Evolutionary conservation across 1,140 invertebrate genomes (phyloP).

Genomic region (Diorhabda elongata): DNA sequence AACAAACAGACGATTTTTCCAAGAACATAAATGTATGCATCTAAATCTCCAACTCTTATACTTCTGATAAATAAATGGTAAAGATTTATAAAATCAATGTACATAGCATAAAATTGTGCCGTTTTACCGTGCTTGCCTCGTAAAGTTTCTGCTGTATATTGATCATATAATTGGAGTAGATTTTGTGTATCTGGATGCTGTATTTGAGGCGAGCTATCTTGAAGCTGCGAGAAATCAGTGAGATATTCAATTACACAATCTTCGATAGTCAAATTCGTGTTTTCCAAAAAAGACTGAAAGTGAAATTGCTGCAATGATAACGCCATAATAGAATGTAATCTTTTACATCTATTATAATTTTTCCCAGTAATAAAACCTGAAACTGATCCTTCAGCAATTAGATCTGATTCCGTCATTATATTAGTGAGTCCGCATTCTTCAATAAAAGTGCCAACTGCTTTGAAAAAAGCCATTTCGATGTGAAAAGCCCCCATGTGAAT

Average conservation of each 20-base stretch:
- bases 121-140: too few relatives aligned
- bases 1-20: slow-evolving; percentile 22
- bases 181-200: slow-evolving; percentile 2
- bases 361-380: not conserved
- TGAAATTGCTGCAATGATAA: not conserved
- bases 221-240: not conserved
- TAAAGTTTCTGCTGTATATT: not conserved
- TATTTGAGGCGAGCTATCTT: not conserved
- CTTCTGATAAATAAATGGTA: slow-evolving; percentile 23
- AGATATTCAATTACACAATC: slow-evolving; percentile 8
- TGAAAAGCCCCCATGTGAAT: too few relatives aligned
- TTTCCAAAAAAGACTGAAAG: not conserved
- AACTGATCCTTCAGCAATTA: too few relatives aligned
- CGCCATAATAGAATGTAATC: too few relatives aligned
- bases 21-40: slow-evolving; percentile 24
- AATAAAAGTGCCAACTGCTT: too few relatives aligned
- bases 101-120: too few relatives aligned
- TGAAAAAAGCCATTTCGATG: too few relatives aligned
- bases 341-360: too few relatives aligned
- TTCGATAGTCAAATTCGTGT: not conserved
- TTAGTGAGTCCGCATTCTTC: too few relatives aligned
- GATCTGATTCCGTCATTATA: too few relatives aligned
- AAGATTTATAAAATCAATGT: not conserved
- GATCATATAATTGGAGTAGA: slow-evolving; percentile 10
- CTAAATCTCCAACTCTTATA: slow-evolving; percentile 38